A percentile compares a stretch with the other conserved stretches of the same genome.
Evolutionary conservation across 2,797 vertebrate species (phyloP).

Genomic region (Mormyrops attenuatus): DNA sequence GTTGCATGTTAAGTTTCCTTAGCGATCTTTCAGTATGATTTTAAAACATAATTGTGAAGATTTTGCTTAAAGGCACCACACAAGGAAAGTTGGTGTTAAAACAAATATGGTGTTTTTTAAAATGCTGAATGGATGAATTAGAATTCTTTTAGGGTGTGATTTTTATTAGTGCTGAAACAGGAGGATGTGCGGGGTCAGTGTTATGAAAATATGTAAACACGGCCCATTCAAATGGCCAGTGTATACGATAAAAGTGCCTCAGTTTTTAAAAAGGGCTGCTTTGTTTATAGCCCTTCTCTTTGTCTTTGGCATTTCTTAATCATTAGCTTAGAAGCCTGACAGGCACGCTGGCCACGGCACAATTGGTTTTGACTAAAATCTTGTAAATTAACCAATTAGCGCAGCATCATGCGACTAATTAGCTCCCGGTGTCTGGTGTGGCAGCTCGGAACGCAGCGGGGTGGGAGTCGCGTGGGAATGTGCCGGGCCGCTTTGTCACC

Average conservation of each 20-base stretch:
- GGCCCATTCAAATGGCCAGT: neutral
- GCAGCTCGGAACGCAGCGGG: slow-evolving; percentile 78
- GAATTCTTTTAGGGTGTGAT: neutral
- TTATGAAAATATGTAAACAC: neutral
- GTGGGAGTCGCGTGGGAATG: slow-evolving; percentile 72
- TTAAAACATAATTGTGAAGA: neutral
- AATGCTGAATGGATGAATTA: neutral
- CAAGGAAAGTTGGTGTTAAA: neutral
- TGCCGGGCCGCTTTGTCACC: slow-evolving; percentile 72
- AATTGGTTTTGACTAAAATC: slow-evolving; percentile 96
- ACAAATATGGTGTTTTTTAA: neutral
- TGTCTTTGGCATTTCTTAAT: slow-evolving; percentile 82
- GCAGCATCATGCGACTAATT: slow-evolving; percentile 97
- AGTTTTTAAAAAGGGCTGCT: neutral
- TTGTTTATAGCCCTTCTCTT: slow-evolving; percentile 50
- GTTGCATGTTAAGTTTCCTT: neutral
- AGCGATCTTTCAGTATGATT: neutral
- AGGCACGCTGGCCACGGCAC: slow-evolving; percentile 81
- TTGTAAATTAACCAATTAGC: slow-evolving; percentile 99
- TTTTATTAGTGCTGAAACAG: neutral
- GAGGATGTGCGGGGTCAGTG: neutral
- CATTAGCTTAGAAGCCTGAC: slow-evolving; percentile 85
- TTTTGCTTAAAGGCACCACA: neutral
- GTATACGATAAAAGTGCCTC: slow-evolving; percentile 44
- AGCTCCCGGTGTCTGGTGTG: slow-evolving; percentile 82